Evolutionary conservation across 2,888 invertebrate species (phyloP).

Genomic region (Yponomeuta malinellus): DNA sequence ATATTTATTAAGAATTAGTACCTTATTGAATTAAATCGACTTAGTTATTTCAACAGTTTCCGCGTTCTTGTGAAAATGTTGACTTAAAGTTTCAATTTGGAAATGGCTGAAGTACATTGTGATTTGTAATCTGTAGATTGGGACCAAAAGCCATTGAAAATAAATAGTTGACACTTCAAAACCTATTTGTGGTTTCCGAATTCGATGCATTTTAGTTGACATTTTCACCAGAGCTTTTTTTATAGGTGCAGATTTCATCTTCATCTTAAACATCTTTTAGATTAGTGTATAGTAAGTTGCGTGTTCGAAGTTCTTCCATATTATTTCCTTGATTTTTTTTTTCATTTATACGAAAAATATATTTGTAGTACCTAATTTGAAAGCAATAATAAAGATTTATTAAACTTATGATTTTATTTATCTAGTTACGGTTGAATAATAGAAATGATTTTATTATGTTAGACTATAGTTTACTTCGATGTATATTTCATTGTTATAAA

Average conservation of each 20-base stretch:
- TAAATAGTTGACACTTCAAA: constrained; percentile 2
- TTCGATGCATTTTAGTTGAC: neutral
- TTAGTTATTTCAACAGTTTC: constrained; percentile 4
- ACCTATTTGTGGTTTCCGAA: neutral
- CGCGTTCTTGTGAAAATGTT: neutral
- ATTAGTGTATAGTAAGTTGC: constrained; percentile 20
- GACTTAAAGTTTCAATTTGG: neutral
- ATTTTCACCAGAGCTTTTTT: constrained; percentile 33
- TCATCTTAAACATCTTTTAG: neutral
- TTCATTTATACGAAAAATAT: constrained; percentile 16
- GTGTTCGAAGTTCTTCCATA: constrained; percentile 47
- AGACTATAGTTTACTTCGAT: constrained; percentile 32
- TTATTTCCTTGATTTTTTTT: constrained; percentile 22
- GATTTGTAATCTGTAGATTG: constrained; percentile 28
- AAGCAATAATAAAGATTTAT: constrained; percentile 54
- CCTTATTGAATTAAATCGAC: neutral
- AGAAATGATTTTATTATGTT: constrained; percentile 45
- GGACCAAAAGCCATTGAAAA: constrained; percentile 37
- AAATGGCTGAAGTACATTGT: neutral
- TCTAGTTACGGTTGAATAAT: constrained; percentile 39
- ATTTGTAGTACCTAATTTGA: constrained; percentile 31
- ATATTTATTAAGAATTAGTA: constrained; percentile 2
- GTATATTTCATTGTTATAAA: constrained; percentile 33
- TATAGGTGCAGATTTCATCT: constrained; percentile 37
- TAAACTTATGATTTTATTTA: constrained; percentile 42